phyloP scores from a whole-genome alignment of 2,888 invertebrate genomes.

The Gryllus longicercus region DNA sequence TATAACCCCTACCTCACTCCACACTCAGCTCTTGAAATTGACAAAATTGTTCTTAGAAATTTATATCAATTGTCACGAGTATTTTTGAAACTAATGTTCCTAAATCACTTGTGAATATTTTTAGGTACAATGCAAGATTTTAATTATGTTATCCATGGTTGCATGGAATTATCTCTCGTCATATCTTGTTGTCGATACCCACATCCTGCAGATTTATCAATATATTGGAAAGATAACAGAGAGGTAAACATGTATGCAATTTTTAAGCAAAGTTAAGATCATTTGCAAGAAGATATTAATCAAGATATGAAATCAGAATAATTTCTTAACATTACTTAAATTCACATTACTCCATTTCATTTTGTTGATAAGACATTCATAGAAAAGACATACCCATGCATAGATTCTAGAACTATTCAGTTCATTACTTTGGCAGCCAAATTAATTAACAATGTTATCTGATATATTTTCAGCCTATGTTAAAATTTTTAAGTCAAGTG shows the following conservation, averaged over 20 bases:
- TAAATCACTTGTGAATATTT: conserved; percentile 26
- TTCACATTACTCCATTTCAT: background rate
- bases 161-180: conserved; percentile 93
- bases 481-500: conserved; percentile 80
- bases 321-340: background rate
- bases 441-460: too few species aligned
- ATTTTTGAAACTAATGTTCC: too few species aligned
- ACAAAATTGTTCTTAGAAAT: too few species aligned
- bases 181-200: conserved; percentile 94
- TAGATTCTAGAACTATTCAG: too few species aligned
- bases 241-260: conserved; percentile 54
- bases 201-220: conserved; percentile 68
- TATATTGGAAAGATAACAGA: conserved; percentile 87
- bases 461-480: conserved; percentile 60
- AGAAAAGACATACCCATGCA: too few species aligned
- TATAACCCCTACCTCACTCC: too few species aligned
- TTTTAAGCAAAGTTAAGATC: too few species aligned
- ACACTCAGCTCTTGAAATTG: too few species aligned
- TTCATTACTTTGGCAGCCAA: too few species aligned
- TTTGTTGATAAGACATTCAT: too few species aligned
- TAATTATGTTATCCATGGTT: conserved; percentile 89
- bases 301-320: background rate
- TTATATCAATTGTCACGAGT: too few species aligned
- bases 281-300: background rate
- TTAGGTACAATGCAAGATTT: conserved; percentile 89